phyloP scores from a whole-genome alignment of 2,797 vertebrate species.

The Cyclopterus lumpus region DNA sequence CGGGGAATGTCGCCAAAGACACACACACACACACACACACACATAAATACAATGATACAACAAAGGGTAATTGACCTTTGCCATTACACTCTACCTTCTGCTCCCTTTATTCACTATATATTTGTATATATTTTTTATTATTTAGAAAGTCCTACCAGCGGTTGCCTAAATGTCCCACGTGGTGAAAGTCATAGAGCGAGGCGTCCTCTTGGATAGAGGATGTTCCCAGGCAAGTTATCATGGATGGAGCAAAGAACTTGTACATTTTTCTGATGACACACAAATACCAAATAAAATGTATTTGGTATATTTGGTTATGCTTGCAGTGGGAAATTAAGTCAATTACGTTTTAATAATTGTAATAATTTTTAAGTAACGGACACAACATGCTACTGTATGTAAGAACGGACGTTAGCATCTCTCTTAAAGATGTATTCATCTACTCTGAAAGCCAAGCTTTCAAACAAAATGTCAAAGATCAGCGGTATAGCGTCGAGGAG shows the following conservation, averaged over 20 bases:
- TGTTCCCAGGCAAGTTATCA: neutral
- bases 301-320: neutral
- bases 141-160: neutral
- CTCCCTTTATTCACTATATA: neutral
- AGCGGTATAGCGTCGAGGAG: constrained; percentile 61
- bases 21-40: no score
- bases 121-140: neutral
- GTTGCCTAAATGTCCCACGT: neutral
- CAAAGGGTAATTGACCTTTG: no score
- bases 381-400: constrained; percentile 11
- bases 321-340: constrained; percentile 9
- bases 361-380: neutral
- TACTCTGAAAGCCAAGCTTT: constrained; percentile 62
- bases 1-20: no score
- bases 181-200: neutral
- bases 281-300: neutral
- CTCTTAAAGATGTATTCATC: constrained; percentile 62
- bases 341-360: constrained; percentile 22
- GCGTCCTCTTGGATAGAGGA: neutral
- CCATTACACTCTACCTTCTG: neutral
- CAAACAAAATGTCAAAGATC: constrained; percentile 70
- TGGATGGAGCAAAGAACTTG: neutral
- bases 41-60: no score
- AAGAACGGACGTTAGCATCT: constrained; percentile 22
- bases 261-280: neutral